Conservation (phyloP, 2,888 invertebrate species). For the Pristionchus exspectatus region DNA sequence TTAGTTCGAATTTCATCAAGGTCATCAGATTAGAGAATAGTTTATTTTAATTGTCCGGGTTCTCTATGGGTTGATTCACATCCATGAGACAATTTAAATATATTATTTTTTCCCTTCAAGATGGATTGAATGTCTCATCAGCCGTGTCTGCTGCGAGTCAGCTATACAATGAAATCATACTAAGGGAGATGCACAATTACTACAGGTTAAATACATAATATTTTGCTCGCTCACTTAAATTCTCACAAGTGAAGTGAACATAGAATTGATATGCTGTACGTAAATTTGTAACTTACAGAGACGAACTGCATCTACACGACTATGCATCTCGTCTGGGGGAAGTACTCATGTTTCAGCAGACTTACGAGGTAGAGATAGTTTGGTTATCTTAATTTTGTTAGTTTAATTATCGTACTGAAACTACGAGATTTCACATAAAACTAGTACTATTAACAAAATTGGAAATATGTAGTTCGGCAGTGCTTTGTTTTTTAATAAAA, state of each 20-base stretch:
- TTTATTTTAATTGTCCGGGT: too few species aligned
- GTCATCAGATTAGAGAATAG: too few species aligned
- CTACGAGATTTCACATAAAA: not conserved
- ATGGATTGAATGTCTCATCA: not conserved
- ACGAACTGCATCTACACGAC: not conserved
- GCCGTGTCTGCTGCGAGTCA: not conserved
- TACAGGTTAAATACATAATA: not conserved
- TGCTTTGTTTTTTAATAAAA: not conserved
- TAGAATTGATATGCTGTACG: not conserved
- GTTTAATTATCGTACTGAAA: too few species aligned
- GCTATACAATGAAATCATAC: constrained; percentile 2
- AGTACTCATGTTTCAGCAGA: constrained; percentile 24
- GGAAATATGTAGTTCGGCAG: not conserved
- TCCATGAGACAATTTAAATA: not conserved
- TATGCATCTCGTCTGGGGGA: constrained; percentile 11
- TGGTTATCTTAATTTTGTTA: not conserved
- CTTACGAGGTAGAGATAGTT: not conserved
- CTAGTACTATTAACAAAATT: not conserved
- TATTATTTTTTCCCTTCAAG: not conserved
- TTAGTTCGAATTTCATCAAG: too few species aligned
- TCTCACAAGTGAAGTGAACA: too few species aligned
- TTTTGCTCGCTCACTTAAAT: not conserved
- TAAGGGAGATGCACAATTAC: constrained; percentile 11
- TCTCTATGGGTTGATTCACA: not conserved
- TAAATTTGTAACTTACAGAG: not conserved